Conservation (phyloP, 2,797 vertebrate species). For the Artibeus lituratus region DNA sequence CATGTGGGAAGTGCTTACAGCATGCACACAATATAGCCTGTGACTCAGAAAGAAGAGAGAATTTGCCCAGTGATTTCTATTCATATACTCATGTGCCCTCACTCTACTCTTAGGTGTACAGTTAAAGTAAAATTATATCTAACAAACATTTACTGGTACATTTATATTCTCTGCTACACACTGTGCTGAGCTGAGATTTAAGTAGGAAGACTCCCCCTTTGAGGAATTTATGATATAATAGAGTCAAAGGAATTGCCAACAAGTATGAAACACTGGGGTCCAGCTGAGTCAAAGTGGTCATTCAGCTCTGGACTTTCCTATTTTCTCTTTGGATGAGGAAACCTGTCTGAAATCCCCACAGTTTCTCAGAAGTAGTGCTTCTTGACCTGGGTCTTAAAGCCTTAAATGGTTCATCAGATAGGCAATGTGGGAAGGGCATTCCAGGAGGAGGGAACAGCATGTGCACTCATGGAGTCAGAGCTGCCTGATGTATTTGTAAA, state of each 20-base stretch:
- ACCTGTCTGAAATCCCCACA: neutral
- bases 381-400: neutral
- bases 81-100: neutral
- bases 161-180: neutral
- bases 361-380: neutral
- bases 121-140: neutral
- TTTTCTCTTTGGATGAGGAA: neutral
- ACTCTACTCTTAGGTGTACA: neutral
- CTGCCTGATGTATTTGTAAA: neutral
- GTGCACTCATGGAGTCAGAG: neutral
- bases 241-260: neutral
- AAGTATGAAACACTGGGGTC: neutral
- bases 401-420: neutral
- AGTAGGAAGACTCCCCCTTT: neutral
- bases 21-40: no score
- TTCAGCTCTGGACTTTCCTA: neutral
- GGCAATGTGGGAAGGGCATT: neutral
- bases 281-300: neutral
- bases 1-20: neutral
- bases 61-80: neutral
- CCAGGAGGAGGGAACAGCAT: accelerated
- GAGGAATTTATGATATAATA: neutral
- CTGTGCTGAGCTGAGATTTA: neutral
- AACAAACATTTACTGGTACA: neutral
- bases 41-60: neutral